phyloP scores from a whole-genome alignment of 2,797 vertebrate genomes.

The Danionella dracula region DNA sequence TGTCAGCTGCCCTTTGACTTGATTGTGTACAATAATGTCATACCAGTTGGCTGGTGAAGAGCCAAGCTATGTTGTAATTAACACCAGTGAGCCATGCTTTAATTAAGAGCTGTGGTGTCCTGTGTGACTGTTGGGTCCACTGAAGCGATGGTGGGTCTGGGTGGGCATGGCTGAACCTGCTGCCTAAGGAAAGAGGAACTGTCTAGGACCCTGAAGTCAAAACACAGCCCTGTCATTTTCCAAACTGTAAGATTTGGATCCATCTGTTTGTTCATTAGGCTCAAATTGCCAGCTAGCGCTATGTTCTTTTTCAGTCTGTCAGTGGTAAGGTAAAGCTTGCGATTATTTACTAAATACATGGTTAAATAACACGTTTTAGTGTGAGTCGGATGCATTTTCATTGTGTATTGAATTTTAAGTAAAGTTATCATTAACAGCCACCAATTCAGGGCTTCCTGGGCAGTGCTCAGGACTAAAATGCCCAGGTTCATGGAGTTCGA shows the following conservation, averaged over 20 bases:
- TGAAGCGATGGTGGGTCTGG: background rate
- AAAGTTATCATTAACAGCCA: too few relatives aligned
- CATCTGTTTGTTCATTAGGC: background rate
- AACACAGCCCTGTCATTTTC: background rate
- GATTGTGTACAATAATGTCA: background rate
- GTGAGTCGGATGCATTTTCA: too few relatives aligned
- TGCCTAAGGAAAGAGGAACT: constrained; percentile 1
- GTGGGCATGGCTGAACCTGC: background rate
- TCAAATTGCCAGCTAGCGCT: too few relatives aligned
- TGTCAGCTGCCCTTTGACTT: background rate
- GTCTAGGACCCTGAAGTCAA: constrained; percentile 18
- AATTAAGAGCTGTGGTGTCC: background rate
- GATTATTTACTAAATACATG: too few relatives aligned
- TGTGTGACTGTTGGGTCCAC: background rate
- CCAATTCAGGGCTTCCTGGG: too few relatives aligned
- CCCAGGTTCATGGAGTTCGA: too few relatives aligned
- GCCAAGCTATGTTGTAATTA: background rate
- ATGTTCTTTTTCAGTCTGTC: too few relatives aligned
- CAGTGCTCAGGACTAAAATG: too few relatives aligned
- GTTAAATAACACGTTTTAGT: too few relatives aligned
- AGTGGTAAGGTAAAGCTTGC: too few relatives aligned
- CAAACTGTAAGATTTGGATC: background rate
- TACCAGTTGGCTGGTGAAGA: background rate
- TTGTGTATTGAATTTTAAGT: too few relatives aligned
- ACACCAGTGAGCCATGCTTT: background rate